Percentiles rank a stretch among this genome's conserved stretches.
These are phyloP conservation scores for Megaceryle alcyon DNA, from an alignment of 2,797 vertebrate genomes.

Conservation along the genomic window DNA sequence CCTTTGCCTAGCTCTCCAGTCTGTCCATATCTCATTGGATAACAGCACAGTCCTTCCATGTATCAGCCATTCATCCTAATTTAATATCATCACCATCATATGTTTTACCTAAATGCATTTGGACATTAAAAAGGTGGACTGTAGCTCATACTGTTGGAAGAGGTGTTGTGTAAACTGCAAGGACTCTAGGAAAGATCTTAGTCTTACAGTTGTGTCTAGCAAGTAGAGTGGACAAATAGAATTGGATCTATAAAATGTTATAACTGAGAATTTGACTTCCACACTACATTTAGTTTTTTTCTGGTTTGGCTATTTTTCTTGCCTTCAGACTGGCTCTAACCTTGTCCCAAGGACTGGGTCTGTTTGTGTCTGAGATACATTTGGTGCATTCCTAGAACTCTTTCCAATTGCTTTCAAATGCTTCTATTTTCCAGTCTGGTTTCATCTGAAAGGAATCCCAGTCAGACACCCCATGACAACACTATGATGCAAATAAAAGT, in stretches of 20 bases:
- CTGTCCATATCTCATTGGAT: no score
- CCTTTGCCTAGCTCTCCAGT: no score
- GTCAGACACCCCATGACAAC: background rate
- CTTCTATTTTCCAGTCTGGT: background rate
- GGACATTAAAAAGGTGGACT: background rate
- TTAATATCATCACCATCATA: no score
- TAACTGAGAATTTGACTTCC: background rate
- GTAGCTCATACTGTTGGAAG: background rate
- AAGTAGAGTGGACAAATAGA: background rate
- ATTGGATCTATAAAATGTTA: background rate
- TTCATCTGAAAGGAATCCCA: background rate
- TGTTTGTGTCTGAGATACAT: background rate
- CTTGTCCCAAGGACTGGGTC: background rate
- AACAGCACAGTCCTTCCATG: no score
- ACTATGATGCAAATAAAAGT: background rate
- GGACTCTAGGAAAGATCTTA: background rate
- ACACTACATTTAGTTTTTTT: background rate
- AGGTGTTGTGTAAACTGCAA: background rate
- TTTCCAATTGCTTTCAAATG: background rate
- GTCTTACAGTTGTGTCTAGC: background rate
- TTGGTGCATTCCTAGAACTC: background rate
- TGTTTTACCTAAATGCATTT: background rate
- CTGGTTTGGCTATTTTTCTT: fast-evolving
- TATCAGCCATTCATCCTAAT: no score
- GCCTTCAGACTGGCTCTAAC: background rate